Evolutionary conservation across 2,113 vertebrate genomes (phyloP).

Genomic region (Stegostoma tigrinum): DNA sequence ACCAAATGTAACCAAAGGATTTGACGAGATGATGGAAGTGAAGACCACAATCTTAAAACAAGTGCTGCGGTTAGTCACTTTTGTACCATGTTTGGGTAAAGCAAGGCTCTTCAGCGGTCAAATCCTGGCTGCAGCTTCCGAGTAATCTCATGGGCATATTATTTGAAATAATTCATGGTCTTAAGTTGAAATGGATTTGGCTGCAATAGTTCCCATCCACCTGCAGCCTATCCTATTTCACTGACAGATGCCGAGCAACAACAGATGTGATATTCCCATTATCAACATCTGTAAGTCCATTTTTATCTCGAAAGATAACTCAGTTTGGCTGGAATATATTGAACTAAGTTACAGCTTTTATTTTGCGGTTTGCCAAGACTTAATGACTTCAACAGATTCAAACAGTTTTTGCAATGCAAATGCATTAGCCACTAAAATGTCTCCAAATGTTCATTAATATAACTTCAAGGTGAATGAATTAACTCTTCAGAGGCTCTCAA

Average conservation of each 20-base stretch:
- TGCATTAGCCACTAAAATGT: neutral
- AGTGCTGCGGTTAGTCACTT: neutral
- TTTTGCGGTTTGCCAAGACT: neutral
- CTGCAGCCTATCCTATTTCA: slow-evolving; percentile 15
- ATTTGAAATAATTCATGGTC: slow-evolving; percentile 6
- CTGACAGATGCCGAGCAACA: neutral
- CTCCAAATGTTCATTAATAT: neutral
- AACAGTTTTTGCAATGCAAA: neutral
- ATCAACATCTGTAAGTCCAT: neutral
- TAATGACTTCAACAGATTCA: too few species aligned
- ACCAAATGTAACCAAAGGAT: neutral
- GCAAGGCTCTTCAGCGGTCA: neutral
- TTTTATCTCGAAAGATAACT: neutral
- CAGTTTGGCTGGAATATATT: neutral
- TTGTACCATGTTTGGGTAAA: neutral
- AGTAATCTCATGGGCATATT: slow-evolving; percentile 10
- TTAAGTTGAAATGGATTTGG: neutral
- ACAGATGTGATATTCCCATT: slow-evolving; percentile 7
- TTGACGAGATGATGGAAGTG: neutral
- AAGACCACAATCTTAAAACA: neutral
- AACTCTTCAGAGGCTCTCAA: neutral
- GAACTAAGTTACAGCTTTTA: neutral
- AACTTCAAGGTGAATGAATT: slow-evolving; percentile 1
- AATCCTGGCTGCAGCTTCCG: neutral
- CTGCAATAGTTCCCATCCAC: neutral